Evolutionary conservation across 2,797 vertebrate genomes (phyloP).

Genomic region (Eulemur mongoz): DNA sequence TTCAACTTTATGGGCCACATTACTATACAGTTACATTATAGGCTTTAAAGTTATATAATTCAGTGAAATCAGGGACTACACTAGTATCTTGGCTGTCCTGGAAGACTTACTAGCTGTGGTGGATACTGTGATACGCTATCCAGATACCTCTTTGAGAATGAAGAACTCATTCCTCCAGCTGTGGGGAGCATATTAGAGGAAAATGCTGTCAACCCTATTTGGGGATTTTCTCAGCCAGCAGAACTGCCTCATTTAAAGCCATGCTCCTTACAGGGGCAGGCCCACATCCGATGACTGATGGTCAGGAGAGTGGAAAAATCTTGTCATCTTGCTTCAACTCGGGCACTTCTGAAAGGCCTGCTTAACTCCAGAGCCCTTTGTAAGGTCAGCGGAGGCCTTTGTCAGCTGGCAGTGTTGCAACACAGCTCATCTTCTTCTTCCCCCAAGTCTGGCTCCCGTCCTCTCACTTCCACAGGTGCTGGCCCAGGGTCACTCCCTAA

Average conservation of each 20-base stretch:
- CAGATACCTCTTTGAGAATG: not conserved
- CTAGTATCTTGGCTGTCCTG: not conserved
- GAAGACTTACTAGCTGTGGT: not conserved
- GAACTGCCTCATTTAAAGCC: not conserved
- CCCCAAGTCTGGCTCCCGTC: not conserved
- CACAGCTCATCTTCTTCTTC: not conserved
- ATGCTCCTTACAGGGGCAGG: not conserved
- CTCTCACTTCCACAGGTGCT: not conserved
- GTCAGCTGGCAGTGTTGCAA: no score
- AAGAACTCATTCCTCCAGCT: not conserved
- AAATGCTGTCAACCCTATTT: not conserved
- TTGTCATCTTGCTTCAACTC: not conserved
- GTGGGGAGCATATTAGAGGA: not conserved
- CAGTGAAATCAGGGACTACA: not conserved
- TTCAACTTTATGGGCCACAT: not conserved
- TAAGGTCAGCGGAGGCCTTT: not conserved
- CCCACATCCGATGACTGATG: not conserved
- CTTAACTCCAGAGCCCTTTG: not conserved
- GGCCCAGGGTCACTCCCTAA: not conserved
- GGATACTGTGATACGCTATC: not conserved
- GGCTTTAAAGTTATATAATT: conserved; percentile 6
- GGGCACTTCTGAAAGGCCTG: not conserved
- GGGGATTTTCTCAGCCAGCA: not conserved
- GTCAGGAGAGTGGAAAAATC: not conserved
- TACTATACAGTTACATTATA: not conserved